These are phyloP conservation scores for Caradrina kadenii DNA, from an alignment of 2,888 invertebrate species.

Conservation along the genomic window DNA sequence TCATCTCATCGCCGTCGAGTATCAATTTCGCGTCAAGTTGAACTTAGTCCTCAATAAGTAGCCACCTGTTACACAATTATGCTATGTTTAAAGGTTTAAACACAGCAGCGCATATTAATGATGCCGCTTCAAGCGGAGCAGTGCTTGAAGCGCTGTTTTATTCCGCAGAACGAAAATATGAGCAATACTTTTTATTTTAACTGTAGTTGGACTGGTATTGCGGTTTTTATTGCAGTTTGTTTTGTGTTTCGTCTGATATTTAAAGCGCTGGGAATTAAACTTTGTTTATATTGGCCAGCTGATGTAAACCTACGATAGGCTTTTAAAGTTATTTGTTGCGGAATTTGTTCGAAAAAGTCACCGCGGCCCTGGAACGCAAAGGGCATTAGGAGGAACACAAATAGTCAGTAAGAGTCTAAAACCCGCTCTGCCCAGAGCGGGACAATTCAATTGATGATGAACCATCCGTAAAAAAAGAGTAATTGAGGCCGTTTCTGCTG, in stretches of 20 bases:
- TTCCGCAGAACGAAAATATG: slow-evolving; percentile 40
- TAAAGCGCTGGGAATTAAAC: slow-evolving; percentile 2
- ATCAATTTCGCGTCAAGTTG: slow-evolving; percentile 50
- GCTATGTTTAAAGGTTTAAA: slow-evolving; percentile 41
- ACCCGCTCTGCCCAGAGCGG: no score
- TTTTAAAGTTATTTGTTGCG: not conserved
- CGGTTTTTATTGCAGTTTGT: slow-evolving; percentile 26
- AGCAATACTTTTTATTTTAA: slow-evolving; percentile 40
- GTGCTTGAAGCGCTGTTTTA: slow-evolving; percentile 42
- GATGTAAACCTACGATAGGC: not conserved
- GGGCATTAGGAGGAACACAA: no score
- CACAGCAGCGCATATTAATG: slow-evolving; percentile 51
- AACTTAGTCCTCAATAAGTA: slow-evolving; percentile 53
- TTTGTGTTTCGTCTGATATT: slow-evolving; percentile 19
- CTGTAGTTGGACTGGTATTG: slow-evolving; percentile 26
- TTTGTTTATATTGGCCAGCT: not conserved
- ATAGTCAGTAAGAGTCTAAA: no score
- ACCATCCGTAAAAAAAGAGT: no score
- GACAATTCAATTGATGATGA: no score
- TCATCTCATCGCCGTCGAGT: slow-evolving; percentile 41
- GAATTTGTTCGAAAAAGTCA: no score
- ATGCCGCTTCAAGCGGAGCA: slow-evolving; percentile 39
- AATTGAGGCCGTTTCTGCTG: not conserved
- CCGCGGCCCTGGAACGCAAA: no score
- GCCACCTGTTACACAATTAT: slow-evolving; percentile 57